A percentile compares a stretch with the other conserved stretches of the same genome.
Evolutionary conservation across 2,797 vertebrate genomes (phyloP).

Genomic region (Phoebastria nigripes): DNA sequence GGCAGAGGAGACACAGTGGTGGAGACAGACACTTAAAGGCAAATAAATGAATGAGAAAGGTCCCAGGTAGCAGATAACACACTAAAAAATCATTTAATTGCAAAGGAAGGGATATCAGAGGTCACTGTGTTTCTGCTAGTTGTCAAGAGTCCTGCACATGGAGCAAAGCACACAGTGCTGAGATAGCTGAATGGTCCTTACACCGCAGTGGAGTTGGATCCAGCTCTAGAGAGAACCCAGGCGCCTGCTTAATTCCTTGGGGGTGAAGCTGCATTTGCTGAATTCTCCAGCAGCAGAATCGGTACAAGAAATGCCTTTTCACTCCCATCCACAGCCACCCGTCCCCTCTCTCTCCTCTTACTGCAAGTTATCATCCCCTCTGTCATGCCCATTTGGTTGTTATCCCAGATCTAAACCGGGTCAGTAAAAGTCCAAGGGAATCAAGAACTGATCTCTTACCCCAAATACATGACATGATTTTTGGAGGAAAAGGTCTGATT

Average conservation of each 20-base stretch:
- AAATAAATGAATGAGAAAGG: constrained; percentile 25
- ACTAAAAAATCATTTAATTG: neutral
- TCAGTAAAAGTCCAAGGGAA: neutral
- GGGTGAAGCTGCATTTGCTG: neutral
- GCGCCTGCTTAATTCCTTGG: neutral
- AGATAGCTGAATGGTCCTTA: neutral
- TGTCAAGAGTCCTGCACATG: neutral
- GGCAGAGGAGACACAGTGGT: neutral
- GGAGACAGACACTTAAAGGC: neutral
- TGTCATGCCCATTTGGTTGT: neutral
- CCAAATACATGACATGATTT: neutral
- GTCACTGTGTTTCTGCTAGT: neutral
- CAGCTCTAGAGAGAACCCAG: neutral
- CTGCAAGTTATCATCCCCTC: neutral
- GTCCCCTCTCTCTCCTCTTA: neutral
- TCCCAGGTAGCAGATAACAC: constrained; percentile 1
- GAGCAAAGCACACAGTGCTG: neutral
- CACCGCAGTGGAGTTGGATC: neutral
- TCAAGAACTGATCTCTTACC: neutral
- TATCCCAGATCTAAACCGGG: neutral
- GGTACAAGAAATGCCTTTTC: neutral
- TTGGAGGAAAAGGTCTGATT: neutral
- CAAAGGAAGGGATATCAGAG: neutral
- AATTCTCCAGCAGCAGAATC: neutral
- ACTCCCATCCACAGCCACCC: neutral